Evolutionary conservation across 30 jellyfish, hydroid and myxozoan species (phyloP), one percentile per base, ranked within the genome.

Genomic region (Hydractinia echinata): DNA sequence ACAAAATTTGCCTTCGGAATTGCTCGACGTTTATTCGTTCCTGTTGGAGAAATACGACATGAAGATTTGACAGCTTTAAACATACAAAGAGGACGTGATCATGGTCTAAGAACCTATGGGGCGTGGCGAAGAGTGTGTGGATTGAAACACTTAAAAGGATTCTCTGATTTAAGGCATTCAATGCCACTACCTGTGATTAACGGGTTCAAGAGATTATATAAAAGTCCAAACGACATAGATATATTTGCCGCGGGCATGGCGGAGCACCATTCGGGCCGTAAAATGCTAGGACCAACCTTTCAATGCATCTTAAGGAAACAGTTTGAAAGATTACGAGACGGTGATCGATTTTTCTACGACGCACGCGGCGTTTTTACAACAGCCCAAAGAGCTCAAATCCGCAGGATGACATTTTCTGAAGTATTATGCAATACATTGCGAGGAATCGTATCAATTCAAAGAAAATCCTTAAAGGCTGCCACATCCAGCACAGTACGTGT

Each of bases 371-470:
- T 67, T 14, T 67, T 67, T 4, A 67, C 78, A 67, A 11, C 78
- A 67, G 78, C 16, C 2, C 78, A 67, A 67, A 39, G 18, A 14
- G 49, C 16, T 10, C 2, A 67, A 51, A 67, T 67, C 18, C n/a
- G 78, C 1, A 67, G 4, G 39, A 51, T 67, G 14, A 10, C 88
- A 4, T 70, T 87, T 48, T 90, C 96, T 10, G 56, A 62, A 79
- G 81, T 87, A 50, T 73, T 87, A 88, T 87, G 96, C 72, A 77
- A 87, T 66, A 87, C 81, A 49, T 53, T 87, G 66, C 79, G 77
- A 15, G 91, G 88, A 20, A 87, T 87, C 66, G 96, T 87, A 8
- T 87, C 96, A 14, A 91, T 87, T 16, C 96, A 87, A 81, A 67
- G 49, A 64, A 91, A 87, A 30, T 90, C 82, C 19, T 87, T 87